Evolutionary conservation across 1,140 invertebrate species (phyloP).

Genomic region (Caenorhabditis latens): DNA sequence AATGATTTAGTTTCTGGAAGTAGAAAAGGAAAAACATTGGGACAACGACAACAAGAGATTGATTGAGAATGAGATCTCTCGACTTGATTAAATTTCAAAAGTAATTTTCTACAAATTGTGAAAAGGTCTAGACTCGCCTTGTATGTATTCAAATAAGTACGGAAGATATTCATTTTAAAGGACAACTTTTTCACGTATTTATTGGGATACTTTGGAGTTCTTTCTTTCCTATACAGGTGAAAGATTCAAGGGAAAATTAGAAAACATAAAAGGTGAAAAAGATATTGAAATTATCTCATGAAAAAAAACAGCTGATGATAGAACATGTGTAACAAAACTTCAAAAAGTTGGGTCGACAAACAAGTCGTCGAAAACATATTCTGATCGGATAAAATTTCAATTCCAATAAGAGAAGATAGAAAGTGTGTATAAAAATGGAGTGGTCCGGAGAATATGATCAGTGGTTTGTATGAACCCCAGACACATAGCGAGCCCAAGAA

Average conservation of each 20-base stretch:
- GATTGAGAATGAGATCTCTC: neutral
- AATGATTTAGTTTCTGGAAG: constrained; percentile 47
- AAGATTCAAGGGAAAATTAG: neutral
- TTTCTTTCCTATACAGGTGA: neutral
- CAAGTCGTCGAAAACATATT: neutral
- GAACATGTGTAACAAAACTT: neutral
- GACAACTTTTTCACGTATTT: too few relatives aligned
- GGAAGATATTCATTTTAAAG: too few relatives aligned
- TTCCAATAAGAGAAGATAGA: constrained; percentile 20
- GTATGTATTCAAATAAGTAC: neutral
- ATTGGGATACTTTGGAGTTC: neutral
- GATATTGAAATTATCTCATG: too few relatives aligned
- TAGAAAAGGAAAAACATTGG: neutral
- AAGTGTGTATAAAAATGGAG: constrained; percentile 23
- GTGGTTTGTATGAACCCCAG: constrained; percentile 43
- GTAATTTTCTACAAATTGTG: neutral
- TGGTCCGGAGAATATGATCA: constrained; percentile 27
- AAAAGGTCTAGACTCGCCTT: neutral
- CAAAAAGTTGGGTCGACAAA: neutral
- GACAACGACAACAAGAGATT: neutral
- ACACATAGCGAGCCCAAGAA: neutral
- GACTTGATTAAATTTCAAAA: constrained; percentile 49
- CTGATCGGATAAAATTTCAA: neutral
- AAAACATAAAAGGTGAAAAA: neutral
- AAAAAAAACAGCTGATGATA: constrained; percentile 1